phyloP scores from a whole-genome alignment of 2,888 invertebrate species.

The Morpho deidamia region DNA sequence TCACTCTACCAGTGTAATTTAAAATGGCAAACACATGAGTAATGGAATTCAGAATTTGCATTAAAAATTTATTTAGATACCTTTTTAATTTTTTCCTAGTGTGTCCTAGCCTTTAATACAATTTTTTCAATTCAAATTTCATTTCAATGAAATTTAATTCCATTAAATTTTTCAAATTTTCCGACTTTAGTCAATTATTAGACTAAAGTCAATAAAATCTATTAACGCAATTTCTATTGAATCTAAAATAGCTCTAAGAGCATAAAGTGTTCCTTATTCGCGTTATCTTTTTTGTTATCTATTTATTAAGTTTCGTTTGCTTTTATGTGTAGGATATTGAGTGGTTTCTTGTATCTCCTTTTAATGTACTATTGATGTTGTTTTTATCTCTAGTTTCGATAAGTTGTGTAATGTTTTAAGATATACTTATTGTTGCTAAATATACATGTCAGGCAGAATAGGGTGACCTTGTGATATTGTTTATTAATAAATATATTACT shows the following conservation, averaged over 20 bases:
- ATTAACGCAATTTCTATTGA: too few relatives aligned
- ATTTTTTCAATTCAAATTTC: too few relatives aligned
- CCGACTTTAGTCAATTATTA: too few relatives aligned
- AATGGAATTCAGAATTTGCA: too few relatives aligned
- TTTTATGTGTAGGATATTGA: background rate
- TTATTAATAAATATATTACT: background rate
- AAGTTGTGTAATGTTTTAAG: slow-evolving; percentile 20
- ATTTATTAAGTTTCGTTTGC: slow-evolving; percentile 6
- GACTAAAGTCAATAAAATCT: too few relatives aligned
- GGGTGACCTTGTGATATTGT: slow-evolving; percentile 13
- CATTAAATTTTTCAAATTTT: too few relatives aligned
- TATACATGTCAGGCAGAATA: background rate
- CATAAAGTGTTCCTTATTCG: slow-evolving; percentile 10
- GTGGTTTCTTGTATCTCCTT: slow-evolving; percentile 4
- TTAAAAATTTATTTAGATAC: too few relatives aligned
- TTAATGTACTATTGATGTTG: slow-evolving; percentile 9
- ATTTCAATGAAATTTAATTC: too few relatives aligned
- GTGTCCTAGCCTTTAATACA: too few relatives aligned
- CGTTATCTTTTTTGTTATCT: slow-evolving; percentile 12
- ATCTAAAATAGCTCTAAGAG: background rate
- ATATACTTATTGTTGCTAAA: background rate
- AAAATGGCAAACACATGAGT: too few relatives aligned
- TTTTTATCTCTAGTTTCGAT: slow-evolving; percentile 17
- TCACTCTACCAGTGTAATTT: too few relatives aligned
- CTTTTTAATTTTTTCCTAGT: too few relatives aligned